Evolutionary conservation across 92 coral and sea anemone genomes (phyloP), one percentile per base, ranked within the genome.

Genomic region (Porites divaricata): DNA sequence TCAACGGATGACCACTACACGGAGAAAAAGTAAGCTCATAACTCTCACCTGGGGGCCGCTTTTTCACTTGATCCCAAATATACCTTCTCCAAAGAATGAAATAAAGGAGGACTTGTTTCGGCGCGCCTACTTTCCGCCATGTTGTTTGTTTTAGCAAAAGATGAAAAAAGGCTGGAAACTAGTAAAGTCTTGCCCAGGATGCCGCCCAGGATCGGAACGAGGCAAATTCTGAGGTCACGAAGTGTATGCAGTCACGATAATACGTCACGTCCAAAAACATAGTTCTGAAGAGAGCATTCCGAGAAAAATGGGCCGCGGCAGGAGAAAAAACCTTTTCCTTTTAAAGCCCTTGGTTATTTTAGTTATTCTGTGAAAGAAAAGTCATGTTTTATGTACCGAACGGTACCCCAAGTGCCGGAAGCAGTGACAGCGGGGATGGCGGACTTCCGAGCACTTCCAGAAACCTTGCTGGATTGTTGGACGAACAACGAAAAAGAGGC

Each of bases 401-500:
- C 54, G 71, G 62, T 2, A 84, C 88, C 4, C 83, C 83, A 0
- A 84, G 88, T 54, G 79, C 41, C 4, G 89, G 80, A 2, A 54
- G 83, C 56, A 66, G 92, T 17, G 85, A 81, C 2, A 73, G 88
- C 26, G 88, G 89, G 5, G 80, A 85, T 64, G 84, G 76, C 23
- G 85, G 26, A 17, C 25, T 58, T 8, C 45, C 70, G 1, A 61
- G 71, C 19, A 67, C 81, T 67, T 87, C 95, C 6, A 91, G 90
- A 12, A 87, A 89, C 69, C 87, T 93, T 1, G 81, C 95, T 12
- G 91, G 95, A 11, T 62, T 94, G 49, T 70, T 94, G 85, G 98
- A 94, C 59, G 94, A 92, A 74, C 98, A 94, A 82, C 86, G 89
- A 67, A 81, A 87, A 72, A 89, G 66, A 70, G 95, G 98, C n/a